A percentile compares a stretch with the other conserved stretches of the same genome.
These are phyloP conservation scores for Bergia sp. DNA, from an alignment of 92 coral and sea anemone species.

Conservation along the genomic window DNA sequence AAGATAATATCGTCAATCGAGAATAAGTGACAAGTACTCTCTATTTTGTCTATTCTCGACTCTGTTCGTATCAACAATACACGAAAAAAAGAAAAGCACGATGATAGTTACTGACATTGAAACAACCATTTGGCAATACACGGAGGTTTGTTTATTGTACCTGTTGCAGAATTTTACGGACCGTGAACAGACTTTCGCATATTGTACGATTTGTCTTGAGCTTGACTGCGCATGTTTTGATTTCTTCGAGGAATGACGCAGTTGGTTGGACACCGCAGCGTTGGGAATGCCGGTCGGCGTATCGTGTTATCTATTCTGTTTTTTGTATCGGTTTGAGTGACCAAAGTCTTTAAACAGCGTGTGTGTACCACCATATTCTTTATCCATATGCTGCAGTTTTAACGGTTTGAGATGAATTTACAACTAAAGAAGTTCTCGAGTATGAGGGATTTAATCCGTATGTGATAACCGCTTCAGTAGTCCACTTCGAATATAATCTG, in stretches of 20 bases:
- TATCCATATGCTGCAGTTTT: neutral
- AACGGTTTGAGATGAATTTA: neutral
- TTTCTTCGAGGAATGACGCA: neutral
- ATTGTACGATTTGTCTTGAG: neutral
- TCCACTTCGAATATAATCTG: neutral
- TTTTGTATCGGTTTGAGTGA: neutral
- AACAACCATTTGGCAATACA: neutral
- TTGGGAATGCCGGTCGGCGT: neutral
- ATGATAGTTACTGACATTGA: too few relatives aligned
- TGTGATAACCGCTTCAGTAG: neutral
- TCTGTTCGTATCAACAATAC: too few relatives aligned
- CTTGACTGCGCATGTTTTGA: constrained; percentile 41
- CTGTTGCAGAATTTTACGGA: neutral
- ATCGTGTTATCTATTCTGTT: neutral
- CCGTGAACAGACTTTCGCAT: neutral
- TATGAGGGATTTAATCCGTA: constrained; percentile 4
- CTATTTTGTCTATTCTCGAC: too few relatives aligned
- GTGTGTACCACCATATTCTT: neutral
- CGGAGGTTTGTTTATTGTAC: neutral
- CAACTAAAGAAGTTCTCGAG: neutral
- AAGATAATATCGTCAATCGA: too few relatives aligned
- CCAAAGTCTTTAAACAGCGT: neutral
- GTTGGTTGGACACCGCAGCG: neutral
- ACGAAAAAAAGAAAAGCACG: neutral
- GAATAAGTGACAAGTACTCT: too few relatives aligned